Evolutionary conservation across 1,140 invertebrate genomes (phyloP).

Genomic region (Nasonia giraulti): DNA sequence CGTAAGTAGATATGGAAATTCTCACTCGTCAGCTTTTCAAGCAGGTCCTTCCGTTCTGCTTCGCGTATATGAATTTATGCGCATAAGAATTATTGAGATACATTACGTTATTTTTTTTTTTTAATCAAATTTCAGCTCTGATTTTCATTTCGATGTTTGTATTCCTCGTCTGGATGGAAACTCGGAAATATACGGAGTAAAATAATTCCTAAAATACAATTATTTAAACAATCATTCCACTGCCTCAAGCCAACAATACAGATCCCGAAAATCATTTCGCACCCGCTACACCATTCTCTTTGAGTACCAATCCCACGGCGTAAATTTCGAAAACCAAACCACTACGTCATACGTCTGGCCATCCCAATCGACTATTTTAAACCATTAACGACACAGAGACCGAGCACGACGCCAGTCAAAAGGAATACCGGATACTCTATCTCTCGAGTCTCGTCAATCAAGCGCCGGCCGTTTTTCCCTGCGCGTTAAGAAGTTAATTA

Average conservation of each 20-base stretch:
- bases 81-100: no score
- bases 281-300: no score
- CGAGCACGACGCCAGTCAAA: background rate
- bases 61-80: no score
- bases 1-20: background rate
- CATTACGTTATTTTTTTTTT: background rate
- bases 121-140: background rate
- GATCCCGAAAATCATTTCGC: no score
- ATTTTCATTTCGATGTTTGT: background rate
- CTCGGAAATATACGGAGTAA: no score
- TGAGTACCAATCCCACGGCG: no score
- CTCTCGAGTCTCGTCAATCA: background rate
- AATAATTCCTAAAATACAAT: no score
- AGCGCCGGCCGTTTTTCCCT: background rate
- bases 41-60: background rate
- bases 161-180: no score
- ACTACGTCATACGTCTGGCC: background rate
- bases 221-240: no score
- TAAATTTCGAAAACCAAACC: background rate
- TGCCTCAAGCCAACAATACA: no score
- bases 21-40: background rate
- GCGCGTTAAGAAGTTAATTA: background rate
- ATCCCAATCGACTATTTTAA: background rate
- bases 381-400: background rate
- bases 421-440: background rate